Conservation (phyloP, 1,140 invertebrate species). For the Meloidogyne floridensis region DNA sequence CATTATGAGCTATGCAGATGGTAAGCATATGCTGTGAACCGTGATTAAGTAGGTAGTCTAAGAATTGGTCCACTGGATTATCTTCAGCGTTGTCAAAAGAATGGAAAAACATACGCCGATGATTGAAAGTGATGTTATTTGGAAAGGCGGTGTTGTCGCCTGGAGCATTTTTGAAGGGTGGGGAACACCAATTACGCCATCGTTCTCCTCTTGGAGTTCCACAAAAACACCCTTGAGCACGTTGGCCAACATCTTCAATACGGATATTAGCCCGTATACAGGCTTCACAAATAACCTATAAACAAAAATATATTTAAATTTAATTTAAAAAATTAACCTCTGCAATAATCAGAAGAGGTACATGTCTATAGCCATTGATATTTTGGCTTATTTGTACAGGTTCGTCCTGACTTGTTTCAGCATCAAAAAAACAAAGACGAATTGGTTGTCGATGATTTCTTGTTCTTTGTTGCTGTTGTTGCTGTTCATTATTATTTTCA, state of each 20-base stretch:
- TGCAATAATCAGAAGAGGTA: neutral
- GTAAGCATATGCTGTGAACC: neutral
- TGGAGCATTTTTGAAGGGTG: conserved; percentile 1
- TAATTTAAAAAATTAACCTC: neutral
- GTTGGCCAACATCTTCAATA: neutral
- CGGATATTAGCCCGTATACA: conserved; percentile 4
- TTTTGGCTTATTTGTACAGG: too few relatives aligned
- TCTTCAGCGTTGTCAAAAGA: too few relatives aligned
- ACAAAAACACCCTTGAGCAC: neutral
- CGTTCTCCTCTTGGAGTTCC: neutral
- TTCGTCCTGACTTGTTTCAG: too few relatives aligned
- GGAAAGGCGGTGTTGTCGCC: too few relatives aligned
- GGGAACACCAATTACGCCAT: neutral
- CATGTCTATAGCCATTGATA: too few relatives aligned
- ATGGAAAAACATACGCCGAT: too few relatives aligned
- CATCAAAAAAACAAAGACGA: neutral
- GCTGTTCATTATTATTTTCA: neutral
- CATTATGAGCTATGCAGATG: neutral
- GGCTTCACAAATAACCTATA: neutral
- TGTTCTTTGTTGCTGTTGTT: neutral
- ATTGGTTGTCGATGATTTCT: neutral
- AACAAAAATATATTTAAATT: too few relatives aligned
- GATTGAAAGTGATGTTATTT: too few relatives aligned
- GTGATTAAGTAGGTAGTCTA: neutral
- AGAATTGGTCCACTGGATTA: too few relatives aligned